These are phyloP conservation scores for Tonatia bakeri DNA, from an alignment of 2,113 vertebrate genomes.

Conservation along the genomic window DNA sequence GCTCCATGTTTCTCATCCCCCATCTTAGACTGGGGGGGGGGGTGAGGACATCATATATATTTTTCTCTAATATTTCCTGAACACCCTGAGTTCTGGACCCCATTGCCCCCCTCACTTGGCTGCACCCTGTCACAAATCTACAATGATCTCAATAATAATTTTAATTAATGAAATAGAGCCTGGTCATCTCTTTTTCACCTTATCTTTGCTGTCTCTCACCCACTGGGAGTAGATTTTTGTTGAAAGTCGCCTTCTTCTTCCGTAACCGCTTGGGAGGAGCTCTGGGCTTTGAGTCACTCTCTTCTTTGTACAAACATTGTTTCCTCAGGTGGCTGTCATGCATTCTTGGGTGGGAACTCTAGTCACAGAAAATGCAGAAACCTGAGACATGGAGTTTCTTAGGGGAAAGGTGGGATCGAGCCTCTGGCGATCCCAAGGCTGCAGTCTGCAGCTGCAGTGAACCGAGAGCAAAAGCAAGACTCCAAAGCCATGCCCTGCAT, in stretches of 20 bases:
- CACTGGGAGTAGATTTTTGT: not conserved
- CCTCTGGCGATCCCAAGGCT: conserved; percentile 45
- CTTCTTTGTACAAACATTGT: not conserved
- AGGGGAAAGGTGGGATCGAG: not conserved
- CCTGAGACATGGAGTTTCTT: conserved; percentile 32
- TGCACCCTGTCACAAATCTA: not conserved
- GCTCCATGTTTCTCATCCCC: too few relatives aligned
- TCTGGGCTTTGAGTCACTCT: not conserved
- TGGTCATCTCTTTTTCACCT: not conserved
- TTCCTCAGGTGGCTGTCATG: conserved; percentile 33
- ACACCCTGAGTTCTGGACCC: too few relatives aligned
- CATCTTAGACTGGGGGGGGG: too few relatives aligned
- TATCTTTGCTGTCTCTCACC: not conserved
- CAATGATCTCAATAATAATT: not conserved
- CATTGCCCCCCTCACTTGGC: too few relatives aligned
- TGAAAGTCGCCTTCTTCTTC: not conserved
- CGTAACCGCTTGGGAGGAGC: not conserved
- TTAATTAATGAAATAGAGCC: not conserved
- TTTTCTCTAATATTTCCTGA: too few relatives aligned
- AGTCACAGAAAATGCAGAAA: not conserved
- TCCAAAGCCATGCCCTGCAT: not conserved
- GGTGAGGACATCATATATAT: too few relatives aligned
- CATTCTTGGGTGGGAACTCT: not conserved
- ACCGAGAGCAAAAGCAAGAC: conserved; percentile 14
- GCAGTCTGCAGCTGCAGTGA: conserved; percentile 20